phyloP scores from a whole-genome alignment of 2,888 invertebrate genomes.

The Drosophila limbata region DNA sequence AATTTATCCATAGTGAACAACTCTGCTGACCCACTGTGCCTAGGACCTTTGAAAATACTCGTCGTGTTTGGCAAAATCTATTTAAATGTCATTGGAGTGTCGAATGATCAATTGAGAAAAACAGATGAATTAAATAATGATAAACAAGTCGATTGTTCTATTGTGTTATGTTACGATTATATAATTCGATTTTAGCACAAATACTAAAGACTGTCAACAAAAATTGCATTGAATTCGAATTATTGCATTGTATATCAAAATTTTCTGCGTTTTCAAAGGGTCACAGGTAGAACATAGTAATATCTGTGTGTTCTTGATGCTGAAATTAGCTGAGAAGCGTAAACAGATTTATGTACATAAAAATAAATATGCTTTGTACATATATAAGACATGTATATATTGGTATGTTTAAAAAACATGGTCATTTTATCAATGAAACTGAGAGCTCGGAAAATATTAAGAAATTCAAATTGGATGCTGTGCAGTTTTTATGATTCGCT shows the following conservation, averaged over 20 bases:
- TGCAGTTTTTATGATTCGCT: background rate
- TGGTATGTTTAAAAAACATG: slow-evolving; percentile 54
- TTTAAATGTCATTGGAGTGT: slow-evolving; percentile 15
- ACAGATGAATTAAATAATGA: slow-evolving; percentile 28
- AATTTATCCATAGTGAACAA: slow-evolving; percentile 29
- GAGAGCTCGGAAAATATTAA: background rate
- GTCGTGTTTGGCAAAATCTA: background rate
- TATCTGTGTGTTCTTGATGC: slow-evolving; percentile 21
- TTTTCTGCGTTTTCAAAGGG: slow-evolving; percentile 23
- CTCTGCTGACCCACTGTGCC: slow-evolving; percentile 18
- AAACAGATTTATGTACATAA: slow-evolving; percentile 43
- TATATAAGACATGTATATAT: slow-evolving; percentile 7
- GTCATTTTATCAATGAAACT: slow-evolving; percentile 70
- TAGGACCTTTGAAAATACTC: background rate
- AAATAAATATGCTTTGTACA: slow-evolving; percentile 16
- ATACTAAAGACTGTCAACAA: slow-evolving; percentile 48
- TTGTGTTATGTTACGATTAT: slow-evolving; percentile 56
- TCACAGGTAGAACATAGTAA: slow-evolving; percentile 3
- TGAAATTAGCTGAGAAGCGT: slow-evolving; percentile 35
- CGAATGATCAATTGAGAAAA: slow-evolving; percentile 7
- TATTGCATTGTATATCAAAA: slow-evolving; percentile 9
- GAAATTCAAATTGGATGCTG: background rate
- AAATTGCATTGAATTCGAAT: slow-evolving; percentile 9
- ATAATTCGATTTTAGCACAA: slow-evolving; percentile 55
- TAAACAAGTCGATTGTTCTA: slow-evolving; percentile 57